Conservation (phyloP, 2,113 vertebrate species). For the Campylorhamphus procurvoides region DNA sequence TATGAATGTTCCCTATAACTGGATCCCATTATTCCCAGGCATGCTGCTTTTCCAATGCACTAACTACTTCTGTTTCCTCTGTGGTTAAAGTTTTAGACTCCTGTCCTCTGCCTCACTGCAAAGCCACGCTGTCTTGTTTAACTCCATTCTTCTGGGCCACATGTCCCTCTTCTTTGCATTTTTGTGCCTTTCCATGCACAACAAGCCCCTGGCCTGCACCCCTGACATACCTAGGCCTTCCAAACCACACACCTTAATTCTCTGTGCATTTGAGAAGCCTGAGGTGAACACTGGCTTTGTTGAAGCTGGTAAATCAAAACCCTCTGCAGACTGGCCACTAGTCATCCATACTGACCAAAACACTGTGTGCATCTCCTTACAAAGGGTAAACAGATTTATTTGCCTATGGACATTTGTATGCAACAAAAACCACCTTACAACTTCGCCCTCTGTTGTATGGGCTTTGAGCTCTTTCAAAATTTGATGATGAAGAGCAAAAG, state of each 20-base stretch:
- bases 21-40: neutral
- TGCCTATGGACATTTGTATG: neutral
- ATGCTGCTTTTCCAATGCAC: neutral
- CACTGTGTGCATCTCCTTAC: neutral
- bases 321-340: neutral
- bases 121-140: neutral
- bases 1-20: neutral
- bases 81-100: neutral
- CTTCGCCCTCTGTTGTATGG: neutral
- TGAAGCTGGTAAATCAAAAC: neutral
- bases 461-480: neutral
- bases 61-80: neutral
- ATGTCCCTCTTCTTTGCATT: neutral
- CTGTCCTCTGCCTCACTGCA: neutral
- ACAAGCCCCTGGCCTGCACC: neutral
- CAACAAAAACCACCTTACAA: neutral
- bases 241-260: neutral
- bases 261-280: neutral
- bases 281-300: neutral
- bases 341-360: neutral
- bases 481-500: neutral
- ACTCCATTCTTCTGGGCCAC: neutral
- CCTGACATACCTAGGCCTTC: neutral
- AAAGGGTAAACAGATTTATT: neutral
- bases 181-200: neutral